Percentiles rank a stretch among this genome's conserved stretches.
These are phyloP conservation scores for Rhyacophila brunnea DNA, from an alignment of 1,140 invertebrate species.

Conservation along the genomic window DNA sequence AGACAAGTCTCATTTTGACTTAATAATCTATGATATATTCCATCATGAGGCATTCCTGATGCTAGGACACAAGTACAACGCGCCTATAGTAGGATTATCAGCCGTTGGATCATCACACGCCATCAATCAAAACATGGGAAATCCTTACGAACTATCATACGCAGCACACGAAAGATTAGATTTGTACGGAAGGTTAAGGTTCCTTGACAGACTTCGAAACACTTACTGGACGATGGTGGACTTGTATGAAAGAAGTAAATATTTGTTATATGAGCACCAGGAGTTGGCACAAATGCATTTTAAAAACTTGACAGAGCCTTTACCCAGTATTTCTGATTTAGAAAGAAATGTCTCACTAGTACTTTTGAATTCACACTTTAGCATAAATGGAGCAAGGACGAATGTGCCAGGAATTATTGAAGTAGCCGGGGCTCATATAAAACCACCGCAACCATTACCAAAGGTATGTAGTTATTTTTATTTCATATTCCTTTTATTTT, in stretches of 20 bases:
- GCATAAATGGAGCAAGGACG: conserved; percentile 47
- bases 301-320: conserved; percentile 22
- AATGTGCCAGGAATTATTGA: conserved; percentile 55
- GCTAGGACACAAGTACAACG: conserved; percentile 55
- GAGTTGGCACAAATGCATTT: conserved; percentile 39
- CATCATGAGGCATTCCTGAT: conserved; percentile 56
- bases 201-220: conserved; percentile 45
- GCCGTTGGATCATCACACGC: conserved; percentile 57
- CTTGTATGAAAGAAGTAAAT: conserved; percentile 41
- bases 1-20: conserved; percentile 49
- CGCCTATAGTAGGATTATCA: conserved; percentile 54
- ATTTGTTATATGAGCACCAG: conserved; percentile 30
- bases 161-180: conserved; percentile 49
- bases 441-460: conserved; percentile 42
- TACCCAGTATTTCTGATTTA: conserved; percentile 34
- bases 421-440: conserved; percentile 57
- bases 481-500: no score
- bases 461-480: conserved; percentile 26
- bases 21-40: conserved; percentile 57
- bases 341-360: conserved; percentile 42
- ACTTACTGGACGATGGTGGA: conserved; percentile 41
- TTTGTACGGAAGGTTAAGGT: conserved; percentile 42
- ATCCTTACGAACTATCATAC: conserved; percentile 53
- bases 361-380: conserved; percentile 57
- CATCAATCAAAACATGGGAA: conserved; percentile 54